These are phyloP conservation scores for Gymnorhina tibicen DNA, from an alignment of 2,113 vertebrate species.

Conservation along the genomic window DNA sequence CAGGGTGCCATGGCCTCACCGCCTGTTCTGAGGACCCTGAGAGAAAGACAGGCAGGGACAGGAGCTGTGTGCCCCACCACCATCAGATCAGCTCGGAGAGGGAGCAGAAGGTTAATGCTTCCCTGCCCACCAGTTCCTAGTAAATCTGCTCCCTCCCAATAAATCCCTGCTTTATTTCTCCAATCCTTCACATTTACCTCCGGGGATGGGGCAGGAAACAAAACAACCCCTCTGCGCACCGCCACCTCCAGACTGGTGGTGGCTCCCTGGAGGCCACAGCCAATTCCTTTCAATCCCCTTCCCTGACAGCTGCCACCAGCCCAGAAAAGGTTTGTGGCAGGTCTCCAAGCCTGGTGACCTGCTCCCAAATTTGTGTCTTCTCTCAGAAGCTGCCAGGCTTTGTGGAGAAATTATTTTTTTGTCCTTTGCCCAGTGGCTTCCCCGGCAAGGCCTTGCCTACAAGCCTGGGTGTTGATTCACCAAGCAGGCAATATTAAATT, in stretches of 20 bases:
- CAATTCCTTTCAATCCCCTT: background rate
- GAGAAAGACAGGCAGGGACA: background rate
- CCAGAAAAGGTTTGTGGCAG: background rate
- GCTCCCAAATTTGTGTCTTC: background rate
- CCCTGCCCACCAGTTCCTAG: background rate
- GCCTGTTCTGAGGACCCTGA: background rate
- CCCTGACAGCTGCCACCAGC: background rate
- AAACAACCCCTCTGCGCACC: background rate
- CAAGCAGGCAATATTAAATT: background rate
- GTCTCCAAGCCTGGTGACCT: fast-evolving
- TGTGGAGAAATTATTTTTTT: background rate
- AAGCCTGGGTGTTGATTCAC: background rate
- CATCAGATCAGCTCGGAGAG: background rate
- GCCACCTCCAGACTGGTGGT: background rate
- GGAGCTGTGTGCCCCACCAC: fast-evolving
- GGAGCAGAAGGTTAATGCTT: background rate
- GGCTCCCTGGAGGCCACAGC: background rate
- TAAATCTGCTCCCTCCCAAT: conserved; percentile 32
- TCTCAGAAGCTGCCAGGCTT: background rate
- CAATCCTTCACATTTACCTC: background rate
- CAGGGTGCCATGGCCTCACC: background rate
- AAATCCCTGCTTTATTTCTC: background rate
- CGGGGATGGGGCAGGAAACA: background rate
- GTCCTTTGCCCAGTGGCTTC: background rate
- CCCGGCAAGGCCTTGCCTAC: background rate